Percentiles rank a stretch among this genome's conserved stretches.
phyloP scores from a whole-genome alignment of 2,888 invertebrate genomes.

The Corbicula japonica region DNA sequence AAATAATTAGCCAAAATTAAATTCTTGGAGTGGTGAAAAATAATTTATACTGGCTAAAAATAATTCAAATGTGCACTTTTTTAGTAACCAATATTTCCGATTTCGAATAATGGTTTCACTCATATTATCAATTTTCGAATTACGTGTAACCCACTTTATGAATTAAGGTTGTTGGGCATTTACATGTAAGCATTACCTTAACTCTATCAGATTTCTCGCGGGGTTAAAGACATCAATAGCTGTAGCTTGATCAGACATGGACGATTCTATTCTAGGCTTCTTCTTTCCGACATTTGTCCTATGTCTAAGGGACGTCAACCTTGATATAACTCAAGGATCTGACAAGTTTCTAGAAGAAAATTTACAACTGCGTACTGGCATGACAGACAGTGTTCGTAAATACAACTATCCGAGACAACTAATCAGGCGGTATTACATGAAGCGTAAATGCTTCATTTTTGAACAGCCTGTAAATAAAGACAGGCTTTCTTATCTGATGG shows the following conservation, averaged over 20 bases:
- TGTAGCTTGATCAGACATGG: not conserved
- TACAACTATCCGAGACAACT: not conserved
- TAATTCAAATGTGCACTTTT: too few relatives aligned
- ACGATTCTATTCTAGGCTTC: constrained; percentile 3
- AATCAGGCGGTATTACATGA: not conserved
- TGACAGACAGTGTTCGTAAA: not conserved
- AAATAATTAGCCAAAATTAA: too few relatives aligned
- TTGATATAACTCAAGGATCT: not conserved
- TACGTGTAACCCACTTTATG: too few relatives aligned
- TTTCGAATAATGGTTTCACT: too few relatives aligned
- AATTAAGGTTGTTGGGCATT: too few relatives aligned
- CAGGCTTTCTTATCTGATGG: not conserved
- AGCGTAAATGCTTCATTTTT: not conserved
- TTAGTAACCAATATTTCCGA: too few relatives aligned
- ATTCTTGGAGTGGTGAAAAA: too few relatives aligned
- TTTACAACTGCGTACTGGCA: not conserved
- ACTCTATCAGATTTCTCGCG: not conserved
- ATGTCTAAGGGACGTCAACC: not conserved
- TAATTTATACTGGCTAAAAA: too few relatives aligned
- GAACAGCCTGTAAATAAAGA: not conserved
- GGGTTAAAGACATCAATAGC: not conserved
- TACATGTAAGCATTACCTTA: too few relatives aligned
- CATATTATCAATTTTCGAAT: too few relatives aligned
- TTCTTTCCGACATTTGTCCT: constrained; percentile 6
- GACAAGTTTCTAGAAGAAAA: not conserved